Evolutionary conservation across 2,888 invertebrate genomes (phyloP), one percentile per base, ranked within the genome.

Genomic region (Pegoplata infirma): DNA sequence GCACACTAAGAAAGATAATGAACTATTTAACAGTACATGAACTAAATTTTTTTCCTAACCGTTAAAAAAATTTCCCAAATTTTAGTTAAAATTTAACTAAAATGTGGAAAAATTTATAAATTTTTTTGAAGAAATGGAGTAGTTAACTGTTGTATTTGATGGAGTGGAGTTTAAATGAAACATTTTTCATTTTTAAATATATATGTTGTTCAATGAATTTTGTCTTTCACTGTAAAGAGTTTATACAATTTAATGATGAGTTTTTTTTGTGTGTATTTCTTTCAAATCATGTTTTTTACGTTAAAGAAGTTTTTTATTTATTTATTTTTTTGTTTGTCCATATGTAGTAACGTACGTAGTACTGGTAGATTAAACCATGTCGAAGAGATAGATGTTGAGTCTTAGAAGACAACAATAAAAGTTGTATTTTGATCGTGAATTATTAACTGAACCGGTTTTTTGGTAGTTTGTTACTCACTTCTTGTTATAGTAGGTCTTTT

Each of bases 391-490:
- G 12, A 36, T 12, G 12, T 36, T 12, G 10, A 36, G 36, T 12
- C 3, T 49, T 49, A 23, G 17, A 19, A 28, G 12, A 44, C 14
- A 21, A 44, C 19, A 40, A 51, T 25, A 44, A 55, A 67, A 67
- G 64, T 36, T 64, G 49, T 51, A 56, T 56, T 46, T 53, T 67
- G 67, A 67, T 67, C 67, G 56, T 67, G 67, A 67, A 67, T 67
- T 67, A 56, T 67, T 56, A 56, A 56, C 47, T 14, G 47, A 67
- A 67, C 67, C 67, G 67, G 67, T 67, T 67, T n/a, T n/a, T 67
- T 67, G 44, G 47, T 46, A 55, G 47, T 46, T 56, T 67, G 12
- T 53, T 51, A 16, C 16, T 46, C 23, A 53, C 12, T 14, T 66
- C 12, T 55, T 28, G 23, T 55, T 47, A 7, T 28, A 55, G 44